Percentiles rank a stretch among this genome's conserved stretches.
Conservation (phyloP, 2,113 vertebrate genomes). For the Lutjanus erythropterus region DNA sequence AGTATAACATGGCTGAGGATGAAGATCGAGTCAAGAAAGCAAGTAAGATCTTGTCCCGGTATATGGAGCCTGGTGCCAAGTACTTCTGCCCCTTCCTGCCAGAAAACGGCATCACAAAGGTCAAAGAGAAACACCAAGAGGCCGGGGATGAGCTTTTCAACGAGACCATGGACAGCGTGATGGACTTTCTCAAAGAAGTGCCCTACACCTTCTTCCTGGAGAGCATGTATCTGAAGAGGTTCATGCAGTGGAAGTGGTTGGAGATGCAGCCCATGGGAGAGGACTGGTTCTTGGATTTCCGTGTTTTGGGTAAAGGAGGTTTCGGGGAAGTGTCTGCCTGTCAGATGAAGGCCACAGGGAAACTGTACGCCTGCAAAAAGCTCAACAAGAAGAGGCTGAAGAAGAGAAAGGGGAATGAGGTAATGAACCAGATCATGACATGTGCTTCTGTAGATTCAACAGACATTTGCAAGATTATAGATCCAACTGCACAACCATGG, state of each 20-base stretch:
- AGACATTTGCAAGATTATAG: neutral
- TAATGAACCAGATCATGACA: constrained; percentile 56
- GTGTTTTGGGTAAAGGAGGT: constrained; percentile 90
- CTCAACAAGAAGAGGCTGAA: constrained; percentile 94
- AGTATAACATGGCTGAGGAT: constrained; percentile 84
- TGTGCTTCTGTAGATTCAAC: neutral
- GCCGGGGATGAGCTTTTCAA: constrained; percentile 79
- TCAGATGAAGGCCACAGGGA: constrained; percentile 91
- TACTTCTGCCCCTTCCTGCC: constrained; percentile 83
- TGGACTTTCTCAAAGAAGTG: constrained; percentile 83
- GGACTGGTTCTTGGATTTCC: constrained; percentile 93
- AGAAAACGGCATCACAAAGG: constrained; percentile 82
- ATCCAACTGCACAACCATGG: neutral
- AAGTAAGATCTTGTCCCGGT: constrained; percentile 76
- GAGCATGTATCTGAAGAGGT: constrained; percentile 85
- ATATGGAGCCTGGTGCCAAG: constrained; percentile 83
- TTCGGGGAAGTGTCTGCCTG: constrained; percentile 93
- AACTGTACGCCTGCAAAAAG: constrained; percentile 96
- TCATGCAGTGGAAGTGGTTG: constrained; percentile 91
- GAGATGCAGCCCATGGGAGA: constrained; percentile 84
- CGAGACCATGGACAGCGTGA: constrained; percentile 75
- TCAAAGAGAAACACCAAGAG: constrained; percentile 80
- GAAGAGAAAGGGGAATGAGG: constrained; percentile 92
- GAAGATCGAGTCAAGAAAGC: constrained; percentile 81
- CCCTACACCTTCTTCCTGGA: constrained; percentile 84